These are phyloP conservation scores for Willowsia nigromaculata DNA, from an alignment of 2,888 invertebrate species.

Conservation along the genomic window DNA sequence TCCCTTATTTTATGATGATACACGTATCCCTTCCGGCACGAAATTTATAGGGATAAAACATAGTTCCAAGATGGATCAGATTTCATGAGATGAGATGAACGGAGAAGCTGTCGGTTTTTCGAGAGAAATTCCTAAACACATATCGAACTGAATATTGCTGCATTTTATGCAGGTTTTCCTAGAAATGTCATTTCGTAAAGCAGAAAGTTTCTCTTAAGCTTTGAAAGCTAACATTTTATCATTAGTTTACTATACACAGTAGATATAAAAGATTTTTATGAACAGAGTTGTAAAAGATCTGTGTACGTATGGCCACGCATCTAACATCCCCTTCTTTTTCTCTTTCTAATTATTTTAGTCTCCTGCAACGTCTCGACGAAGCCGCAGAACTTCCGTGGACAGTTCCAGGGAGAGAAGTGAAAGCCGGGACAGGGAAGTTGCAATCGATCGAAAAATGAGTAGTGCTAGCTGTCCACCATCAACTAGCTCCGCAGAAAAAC, in stretches of 20 bases:
- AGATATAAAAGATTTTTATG: slow-evolving; percentile 25
- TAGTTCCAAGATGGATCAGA: slow-evolving; percentile 21
- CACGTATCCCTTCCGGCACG: slow-evolving; percentile 59
- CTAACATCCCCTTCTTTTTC: slow-evolving; percentile 49
- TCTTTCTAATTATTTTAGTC: slow-evolving; percentile 78
- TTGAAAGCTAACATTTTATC: neutral
- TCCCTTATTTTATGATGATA: neutral
- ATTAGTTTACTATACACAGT: no score
- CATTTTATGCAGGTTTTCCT: slow-evolving; percentile 9
- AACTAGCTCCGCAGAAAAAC: slow-evolving; percentile 77
- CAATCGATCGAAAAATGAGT: slow-evolving; percentile 79
- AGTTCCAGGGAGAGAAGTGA: slow-evolving; percentile 75
- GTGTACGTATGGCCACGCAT: neutral
- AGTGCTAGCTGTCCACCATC: slow-evolving; percentile 79
- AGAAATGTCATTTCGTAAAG: slow-evolving; percentile 1
- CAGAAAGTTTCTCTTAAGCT: slow-evolving; percentile 7
- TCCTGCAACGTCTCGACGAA: slow-evolving; percentile 77
- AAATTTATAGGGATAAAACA: neutral
- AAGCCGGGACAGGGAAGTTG: slow-evolving; percentile 78
- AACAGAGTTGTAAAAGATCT: neutral
- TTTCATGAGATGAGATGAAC: slow-evolving; percentile 57
- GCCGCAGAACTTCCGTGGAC: slow-evolving; percentile 78
- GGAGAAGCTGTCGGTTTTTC: neutral
- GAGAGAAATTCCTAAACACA: slow-evolving; percentile 18
- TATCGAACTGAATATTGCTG: neutral